phyloP scores from a whole-genome alignment of 2,797 vertebrate species.

The Lagorchestes hirsutus region DNA sequence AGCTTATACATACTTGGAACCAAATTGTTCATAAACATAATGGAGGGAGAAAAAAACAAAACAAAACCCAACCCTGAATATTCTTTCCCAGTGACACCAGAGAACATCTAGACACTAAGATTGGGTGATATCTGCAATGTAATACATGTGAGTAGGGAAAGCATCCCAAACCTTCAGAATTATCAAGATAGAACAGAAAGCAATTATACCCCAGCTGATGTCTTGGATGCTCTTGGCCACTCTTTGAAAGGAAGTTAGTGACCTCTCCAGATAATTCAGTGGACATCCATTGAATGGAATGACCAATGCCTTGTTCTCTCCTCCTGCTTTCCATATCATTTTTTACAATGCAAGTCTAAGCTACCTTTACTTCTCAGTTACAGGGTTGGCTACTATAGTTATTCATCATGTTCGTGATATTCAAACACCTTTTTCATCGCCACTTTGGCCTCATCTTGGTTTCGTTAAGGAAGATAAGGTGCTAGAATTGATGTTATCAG shows the following conservation, averaged over 20 bases:
- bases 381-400: neutral
- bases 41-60: neutral
- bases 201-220: constrained; percentile 33
- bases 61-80: neutral
- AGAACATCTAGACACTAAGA: constrained; percentile 10
- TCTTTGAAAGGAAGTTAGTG: constrained; percentile 23
- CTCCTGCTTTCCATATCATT: constrained; percentile 19
- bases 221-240: neutral
- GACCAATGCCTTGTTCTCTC: neutral
- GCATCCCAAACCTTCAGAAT: constrained; percentile 32
- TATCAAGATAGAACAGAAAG: constrained; percentile 37
- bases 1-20: neutral
- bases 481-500: constrained; percentile 74
- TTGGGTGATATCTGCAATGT: neutral
- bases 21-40: neutral
- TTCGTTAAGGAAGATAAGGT: constrained; percentile 62
- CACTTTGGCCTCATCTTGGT: neutral
- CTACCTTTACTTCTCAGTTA: neutral
- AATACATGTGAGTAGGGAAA: constrained; percentile 23
- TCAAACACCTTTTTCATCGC: constrained; percentile 17
- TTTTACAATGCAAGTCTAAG: constrained; percentile 38
- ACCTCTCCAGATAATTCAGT: constrained; percentile 18
- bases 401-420: constrained; percentile 17
- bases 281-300: constrained; percentile 4
- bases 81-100: neutral